Conservation (phyloP, 2,113 vertebrate species). For the Alectura lathami region DNA sequence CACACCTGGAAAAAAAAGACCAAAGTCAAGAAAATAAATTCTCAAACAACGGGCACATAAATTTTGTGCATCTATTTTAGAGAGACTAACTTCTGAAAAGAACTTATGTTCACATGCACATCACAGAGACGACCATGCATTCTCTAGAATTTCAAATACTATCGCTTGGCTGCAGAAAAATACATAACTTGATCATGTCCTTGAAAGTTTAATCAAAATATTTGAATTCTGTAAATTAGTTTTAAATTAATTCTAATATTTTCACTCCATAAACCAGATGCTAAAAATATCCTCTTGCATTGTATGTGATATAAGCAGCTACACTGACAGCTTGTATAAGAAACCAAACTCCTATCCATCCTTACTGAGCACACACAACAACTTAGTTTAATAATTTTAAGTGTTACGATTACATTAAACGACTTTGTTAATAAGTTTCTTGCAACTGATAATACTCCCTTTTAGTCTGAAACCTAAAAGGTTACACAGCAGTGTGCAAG, state of each 20-base stretch:
- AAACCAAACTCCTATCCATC: background rate
- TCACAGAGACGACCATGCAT: background rate
- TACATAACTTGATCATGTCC: background rate
- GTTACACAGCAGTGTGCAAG: background rate
- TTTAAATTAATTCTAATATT: background rate
- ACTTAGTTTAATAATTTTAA: background rate
- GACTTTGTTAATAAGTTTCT: background rate
- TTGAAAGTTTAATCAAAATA: background rate
- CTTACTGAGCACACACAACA: background rate
- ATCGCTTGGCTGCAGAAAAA: background rate
- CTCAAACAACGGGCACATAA: background rate
- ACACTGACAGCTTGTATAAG: background rate
- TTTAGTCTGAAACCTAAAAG: background rate
- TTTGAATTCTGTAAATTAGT: background rate
- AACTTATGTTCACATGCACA: background rate
- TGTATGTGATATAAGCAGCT: background rate
- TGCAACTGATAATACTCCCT: background rate
- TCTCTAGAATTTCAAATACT: background rate
- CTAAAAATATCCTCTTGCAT: background rate
- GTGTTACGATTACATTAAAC: background rate
- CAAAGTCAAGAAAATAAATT: background rate
- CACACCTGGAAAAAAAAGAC: constrained; percentile 78
- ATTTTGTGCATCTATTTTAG: background rate
- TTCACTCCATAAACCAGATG: background rate
- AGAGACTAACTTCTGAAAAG: background rate